Evolutionary conservation across 2,113 vertebrate genomes (phyloP).

Genomic region (Sorex araneus): DNA sequence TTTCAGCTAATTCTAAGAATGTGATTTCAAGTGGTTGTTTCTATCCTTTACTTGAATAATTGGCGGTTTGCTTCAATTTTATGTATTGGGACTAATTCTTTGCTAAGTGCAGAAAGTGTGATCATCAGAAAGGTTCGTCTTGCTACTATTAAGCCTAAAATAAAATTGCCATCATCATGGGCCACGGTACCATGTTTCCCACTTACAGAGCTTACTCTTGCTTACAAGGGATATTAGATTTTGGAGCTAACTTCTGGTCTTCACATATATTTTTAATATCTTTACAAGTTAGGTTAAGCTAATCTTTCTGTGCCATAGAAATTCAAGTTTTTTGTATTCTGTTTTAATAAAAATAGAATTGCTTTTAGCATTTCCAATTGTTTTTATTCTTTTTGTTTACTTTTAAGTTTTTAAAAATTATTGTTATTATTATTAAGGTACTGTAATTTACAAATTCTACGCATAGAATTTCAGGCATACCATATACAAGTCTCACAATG

Average conservation of each 20-base stretch:
- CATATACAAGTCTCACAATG: too few species aligned
- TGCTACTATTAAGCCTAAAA: background rate
- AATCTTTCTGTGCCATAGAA: slow-evolving; percentile 19
- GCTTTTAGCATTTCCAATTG: too few species aligned
- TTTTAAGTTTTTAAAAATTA: too few species aligned
- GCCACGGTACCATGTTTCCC: background rate
- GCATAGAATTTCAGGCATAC: too few species aligned
- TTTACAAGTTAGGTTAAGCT: slow-evolving; percentile 1
- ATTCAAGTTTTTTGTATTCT: background rate
- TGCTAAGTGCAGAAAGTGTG: background rate
- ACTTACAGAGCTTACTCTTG: background rate
- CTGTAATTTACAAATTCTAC: too few species aligned
- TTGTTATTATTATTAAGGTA: too few species aligned
- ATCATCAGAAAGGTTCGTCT: background rate
- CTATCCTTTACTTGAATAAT: background rate
- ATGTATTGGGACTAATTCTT: background rate
- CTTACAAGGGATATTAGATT: background rate
- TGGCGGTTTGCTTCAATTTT: background rate
- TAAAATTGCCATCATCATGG: background rate
- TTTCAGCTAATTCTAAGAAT: background rate
- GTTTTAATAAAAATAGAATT: too few species aligned
- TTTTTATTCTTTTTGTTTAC: too few species aligned
- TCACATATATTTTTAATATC: slow-evolving; percentile 18
- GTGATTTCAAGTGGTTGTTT: slow-evolving; percentile 32
- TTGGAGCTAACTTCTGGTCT: background rate